These are phyloP conservation scores for Phylloscopus collybita DNA, from an alignment of 2,797 vertebrate species.

Conservation along the genomic window DNA sequence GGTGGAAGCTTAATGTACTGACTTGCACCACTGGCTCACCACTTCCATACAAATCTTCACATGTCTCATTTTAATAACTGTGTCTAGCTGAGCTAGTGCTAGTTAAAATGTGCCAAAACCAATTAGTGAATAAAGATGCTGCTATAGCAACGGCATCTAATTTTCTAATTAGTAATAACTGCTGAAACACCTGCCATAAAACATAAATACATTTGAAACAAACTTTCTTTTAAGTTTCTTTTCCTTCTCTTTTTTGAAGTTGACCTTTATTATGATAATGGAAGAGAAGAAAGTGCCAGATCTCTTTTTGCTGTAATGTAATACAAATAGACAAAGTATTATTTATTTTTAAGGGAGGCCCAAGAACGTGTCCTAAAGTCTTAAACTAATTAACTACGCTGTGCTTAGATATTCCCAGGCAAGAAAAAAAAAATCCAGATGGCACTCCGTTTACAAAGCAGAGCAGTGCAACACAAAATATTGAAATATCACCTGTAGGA, in stretches of 20 bases:
- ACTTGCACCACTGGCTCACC: background rate
- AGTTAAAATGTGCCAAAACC: constrained; percentile 49
- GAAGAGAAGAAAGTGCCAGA: background rate
- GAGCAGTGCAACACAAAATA: background rate
- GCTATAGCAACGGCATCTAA: constrained; percentile 41
- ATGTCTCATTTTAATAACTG: background rate
- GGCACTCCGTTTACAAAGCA: background rate
- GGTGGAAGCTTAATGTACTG: background rate
- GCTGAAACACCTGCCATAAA: constrained; percentile 60
- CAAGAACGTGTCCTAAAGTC: background rate
- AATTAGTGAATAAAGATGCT: constrained; percentile 45
- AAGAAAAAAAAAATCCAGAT: constrained; percentile 19
- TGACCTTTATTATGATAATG: background rate
- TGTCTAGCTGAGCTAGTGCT: background rate
- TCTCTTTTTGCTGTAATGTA: background rate
- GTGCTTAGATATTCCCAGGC: background rate
- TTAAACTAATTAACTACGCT: background rate
- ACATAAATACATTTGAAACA: constrained; percentile 17
- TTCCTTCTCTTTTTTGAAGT: background rate
- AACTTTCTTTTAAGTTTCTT: background rate
- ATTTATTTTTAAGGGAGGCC: background rate
- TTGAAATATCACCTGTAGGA: background rate
- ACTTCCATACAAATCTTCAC: background rate
- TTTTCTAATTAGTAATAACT: constrained; percentile 54
- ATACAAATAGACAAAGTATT: background rate